phyloP scores from a whole-genome alignment of 2,113 vertebrate species.

The Tragelaphus scriptus region DNA sequence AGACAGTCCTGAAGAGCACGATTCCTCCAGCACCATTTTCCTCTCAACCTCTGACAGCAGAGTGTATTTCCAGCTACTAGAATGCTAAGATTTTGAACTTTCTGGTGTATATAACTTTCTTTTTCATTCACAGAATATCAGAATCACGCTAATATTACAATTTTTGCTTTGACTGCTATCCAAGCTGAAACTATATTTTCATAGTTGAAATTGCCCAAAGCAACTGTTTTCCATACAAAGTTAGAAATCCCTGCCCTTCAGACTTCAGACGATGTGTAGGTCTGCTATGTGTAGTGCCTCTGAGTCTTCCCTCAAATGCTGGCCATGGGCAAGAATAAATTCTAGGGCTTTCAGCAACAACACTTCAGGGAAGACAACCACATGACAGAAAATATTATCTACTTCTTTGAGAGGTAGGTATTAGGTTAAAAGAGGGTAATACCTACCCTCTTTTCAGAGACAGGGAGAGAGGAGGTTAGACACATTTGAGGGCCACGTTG shows the following conservation, averaged over 20 bases:
- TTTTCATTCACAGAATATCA: background rate
- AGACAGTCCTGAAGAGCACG: rapidly evolving
- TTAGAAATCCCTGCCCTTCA: background rate
- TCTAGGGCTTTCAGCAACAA: background rate
- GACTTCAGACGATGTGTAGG: background rate
- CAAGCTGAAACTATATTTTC: background rate
- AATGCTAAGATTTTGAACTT: background rate
- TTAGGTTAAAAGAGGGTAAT: too few species aligned
- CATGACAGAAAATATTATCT: background rate
- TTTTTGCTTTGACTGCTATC: background rate
- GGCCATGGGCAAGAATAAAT: background rate
- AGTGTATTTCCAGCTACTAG: background rate
- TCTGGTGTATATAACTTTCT: background rate
- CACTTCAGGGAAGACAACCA: background rate
- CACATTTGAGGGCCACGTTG: background rate
- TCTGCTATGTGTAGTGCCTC: background rate
- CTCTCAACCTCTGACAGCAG: background rate
- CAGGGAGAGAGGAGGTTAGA: background rate
- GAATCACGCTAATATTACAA: background rate
- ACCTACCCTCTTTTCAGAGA: background rate
- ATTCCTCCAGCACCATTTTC: background rate
- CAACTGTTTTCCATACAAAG: background rate
- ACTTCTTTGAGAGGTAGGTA: background rate
- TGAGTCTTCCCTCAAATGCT: background rate
- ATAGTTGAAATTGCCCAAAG: background rate